phyloP scores from a whole-genome alignment of 2,797 vertebrate genomes.

The Pelodytes ibericus region DNA sequence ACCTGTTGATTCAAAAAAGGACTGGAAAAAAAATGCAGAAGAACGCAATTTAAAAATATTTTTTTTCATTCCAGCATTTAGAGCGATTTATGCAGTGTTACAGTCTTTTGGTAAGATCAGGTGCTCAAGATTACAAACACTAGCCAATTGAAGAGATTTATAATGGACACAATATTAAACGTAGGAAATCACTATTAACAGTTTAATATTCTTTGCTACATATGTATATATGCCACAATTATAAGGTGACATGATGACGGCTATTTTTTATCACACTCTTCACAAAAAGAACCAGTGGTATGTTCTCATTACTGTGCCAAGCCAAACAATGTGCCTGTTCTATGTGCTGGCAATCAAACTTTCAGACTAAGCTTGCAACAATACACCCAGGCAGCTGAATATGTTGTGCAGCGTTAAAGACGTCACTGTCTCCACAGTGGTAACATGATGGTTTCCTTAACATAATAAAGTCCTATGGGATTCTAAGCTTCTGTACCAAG shows the following conservation, averaged over 20 bases:
- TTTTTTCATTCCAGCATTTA: too few relatives aligned
- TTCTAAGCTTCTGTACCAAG: neutral
- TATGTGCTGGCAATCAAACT: constrained; percentile 41
- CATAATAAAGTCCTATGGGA: neutral
- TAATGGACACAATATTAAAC: too few relatives aligned
- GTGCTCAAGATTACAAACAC: too few relatives aligned
- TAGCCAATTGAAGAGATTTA: too few relatives aligned
- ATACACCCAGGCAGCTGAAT: constrained; percentile 62
- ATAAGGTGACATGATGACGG: constrained; percentile 38
- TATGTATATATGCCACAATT: too few relatives aligned
- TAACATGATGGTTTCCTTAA: constrained; percentile 13
- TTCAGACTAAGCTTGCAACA: constrained; percentile 57
- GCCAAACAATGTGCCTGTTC: constrained; percentile 53
- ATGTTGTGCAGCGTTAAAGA: constrained; percentile 46
- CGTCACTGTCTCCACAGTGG: constrained; percentile 57
- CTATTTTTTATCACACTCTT: constrained; percentile 58
- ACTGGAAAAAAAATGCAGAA: too few relatives aligned
- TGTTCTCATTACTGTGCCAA: constrained; percentile 56
- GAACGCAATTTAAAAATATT: too few relatives aligned
- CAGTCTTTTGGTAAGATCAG: too few relatives aligned
- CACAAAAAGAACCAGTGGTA: constrained; percentile 58
- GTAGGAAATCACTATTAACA: too few relatives aligned
- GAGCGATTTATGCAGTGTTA: too few relatives aligned
- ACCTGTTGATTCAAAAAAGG: too few relatives aligned
- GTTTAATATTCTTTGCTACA: too few relatives aligned